Evolutionary conservation across 2,113 vertebrate genomes (phyloP).

Genomic region (Rhinopomastus cyanomelas): DNA sequence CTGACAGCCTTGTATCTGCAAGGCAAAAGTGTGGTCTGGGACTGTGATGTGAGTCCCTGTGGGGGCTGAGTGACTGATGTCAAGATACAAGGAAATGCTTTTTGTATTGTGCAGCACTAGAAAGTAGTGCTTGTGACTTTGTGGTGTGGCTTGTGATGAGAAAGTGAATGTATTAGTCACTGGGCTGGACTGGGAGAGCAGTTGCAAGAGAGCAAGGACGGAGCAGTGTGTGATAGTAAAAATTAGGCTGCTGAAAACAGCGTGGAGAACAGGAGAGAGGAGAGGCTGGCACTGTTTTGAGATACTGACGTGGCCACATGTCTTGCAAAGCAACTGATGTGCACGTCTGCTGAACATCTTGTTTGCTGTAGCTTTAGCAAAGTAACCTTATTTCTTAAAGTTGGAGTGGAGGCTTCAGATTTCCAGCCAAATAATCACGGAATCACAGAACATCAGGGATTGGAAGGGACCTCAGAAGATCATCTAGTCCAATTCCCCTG

Average conservation of each 20-base stretch:
- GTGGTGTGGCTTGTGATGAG: background rate
- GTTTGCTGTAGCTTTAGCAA: background rate
- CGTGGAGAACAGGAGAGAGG: background rate
- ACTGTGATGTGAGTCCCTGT: no score
- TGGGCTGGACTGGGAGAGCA: background rate
- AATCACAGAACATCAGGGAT: no score
- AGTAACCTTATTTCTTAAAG: constrained; percentile 21
- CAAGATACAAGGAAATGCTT: background rate
- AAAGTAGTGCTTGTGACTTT: background rate
- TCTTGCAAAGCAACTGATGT: background rate
- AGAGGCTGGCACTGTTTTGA: background rate
- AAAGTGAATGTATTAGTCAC: background rate
- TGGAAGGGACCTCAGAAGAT: no score
- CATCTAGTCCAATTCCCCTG: no score
- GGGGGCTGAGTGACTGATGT: background rate
- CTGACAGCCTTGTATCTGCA: background rate
- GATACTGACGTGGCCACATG: background rate
- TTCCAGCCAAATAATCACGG: background rate
- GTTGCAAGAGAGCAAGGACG: background rate
- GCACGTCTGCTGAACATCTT: background rate
- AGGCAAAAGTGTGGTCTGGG: background rate
- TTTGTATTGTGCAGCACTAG: background rate
- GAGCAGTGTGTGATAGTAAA: background rate
- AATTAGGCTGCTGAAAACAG: background rate
- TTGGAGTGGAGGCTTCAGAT: background rate